Evolutionary conservation across 1,140 invertebrate genomes (phyloP).

Genomic region (Microplitis mediator): DNA sequence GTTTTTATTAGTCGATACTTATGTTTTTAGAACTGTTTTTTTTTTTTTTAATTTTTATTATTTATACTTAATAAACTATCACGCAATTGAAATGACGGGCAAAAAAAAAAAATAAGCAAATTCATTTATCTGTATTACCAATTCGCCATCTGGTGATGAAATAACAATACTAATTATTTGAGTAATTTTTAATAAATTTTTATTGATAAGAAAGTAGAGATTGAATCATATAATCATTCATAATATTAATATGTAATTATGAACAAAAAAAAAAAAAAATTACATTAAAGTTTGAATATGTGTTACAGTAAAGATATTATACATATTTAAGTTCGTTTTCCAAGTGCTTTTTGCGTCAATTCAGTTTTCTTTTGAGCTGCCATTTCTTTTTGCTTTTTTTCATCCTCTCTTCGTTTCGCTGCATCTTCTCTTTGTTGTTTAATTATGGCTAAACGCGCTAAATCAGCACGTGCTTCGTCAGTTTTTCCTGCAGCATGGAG

Average conservation of each 20-base stretch:
- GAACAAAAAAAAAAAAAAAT: not conserved
- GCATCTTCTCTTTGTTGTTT: constrained; percentile 93
- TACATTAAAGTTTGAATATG: not conserved
- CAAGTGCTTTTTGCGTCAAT: constrained; percentile 65
- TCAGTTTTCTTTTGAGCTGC: constrained; percentile 64
- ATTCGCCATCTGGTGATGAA: constrained; percentile 9
- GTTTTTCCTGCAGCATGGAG: constrained; percentile 94
- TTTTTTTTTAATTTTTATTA: no score
- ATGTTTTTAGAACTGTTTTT: no score
- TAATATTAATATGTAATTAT: constrained; percentile 14
- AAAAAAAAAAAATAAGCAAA: no score
- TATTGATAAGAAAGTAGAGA: constrained; percentile 35
- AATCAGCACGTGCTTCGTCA: constrained; percentile 91
- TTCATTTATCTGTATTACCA: not conserved
- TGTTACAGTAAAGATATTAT: not conserved
- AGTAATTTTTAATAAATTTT: constrained; percentile 18
- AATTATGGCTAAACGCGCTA: constrained; percentile 89
- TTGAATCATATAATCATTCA: constrained; percentile 25
- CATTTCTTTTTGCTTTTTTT: constrained; percentile 76
- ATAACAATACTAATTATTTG: not conserved
- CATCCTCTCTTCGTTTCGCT: constrained; percentile 85
- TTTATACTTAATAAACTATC: no score
- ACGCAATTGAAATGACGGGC: no score
- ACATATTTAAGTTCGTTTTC: constrained; percentile 51
- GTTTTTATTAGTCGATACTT: no score